phyloP scores from a whole-genome alignment of 2,888 invertebrate genomes.

The Exocentrus adspersus region DNA sequence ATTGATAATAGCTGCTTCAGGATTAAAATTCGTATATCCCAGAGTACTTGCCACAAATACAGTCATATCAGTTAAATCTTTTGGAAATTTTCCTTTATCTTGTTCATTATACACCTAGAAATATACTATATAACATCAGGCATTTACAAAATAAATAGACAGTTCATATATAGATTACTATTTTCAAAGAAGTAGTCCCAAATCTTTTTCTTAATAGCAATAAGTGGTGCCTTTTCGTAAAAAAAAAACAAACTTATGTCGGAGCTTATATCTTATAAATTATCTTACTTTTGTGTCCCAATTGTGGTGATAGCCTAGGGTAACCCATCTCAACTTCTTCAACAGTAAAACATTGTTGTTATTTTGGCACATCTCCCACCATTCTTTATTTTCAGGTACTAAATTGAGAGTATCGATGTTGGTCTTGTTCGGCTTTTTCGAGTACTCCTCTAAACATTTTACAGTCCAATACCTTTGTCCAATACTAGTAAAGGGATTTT shows the following conservation, averaged over 20 bases:
- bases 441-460: constrained; percentile 80
- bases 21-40: constrained; percentile 71
- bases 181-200: too few species aligned
- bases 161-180: too few species aligned
- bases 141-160: constrained; percentile 35
- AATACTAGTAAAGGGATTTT: constrained; percentile 81
- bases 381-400: constrained; percentile 63
- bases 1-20: constrained; percentile 96
- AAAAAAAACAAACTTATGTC: too few species aligned
- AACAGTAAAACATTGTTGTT: constrained; percentile 54
- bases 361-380: constrained; percentile 73
- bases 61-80: constrained; percentile 75
- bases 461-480: constrained; percentile 88
- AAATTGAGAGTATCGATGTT: constrained; percentile 71
- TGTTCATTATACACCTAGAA: constrained; percentile 76
- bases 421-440: constrained; percentile 75
- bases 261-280: too few species aligned
- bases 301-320: constrained; percentile 97
- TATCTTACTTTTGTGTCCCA: constrained; percentile 92
- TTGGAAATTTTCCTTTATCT: constrained; percentile 75
- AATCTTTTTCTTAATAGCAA: too few species aligned
- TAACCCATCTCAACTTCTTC: constrained; percentile 87
- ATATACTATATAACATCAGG: not conserved
- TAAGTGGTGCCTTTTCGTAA: too few species aligned
- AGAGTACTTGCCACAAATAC: constrained; percentile 71